Evolutionary conservation across 2,797 vertebrate genomes (phyloP), one percentile per base, ranked within the genome.

Genomic region (Zenarchopterus dispar): DNA sequence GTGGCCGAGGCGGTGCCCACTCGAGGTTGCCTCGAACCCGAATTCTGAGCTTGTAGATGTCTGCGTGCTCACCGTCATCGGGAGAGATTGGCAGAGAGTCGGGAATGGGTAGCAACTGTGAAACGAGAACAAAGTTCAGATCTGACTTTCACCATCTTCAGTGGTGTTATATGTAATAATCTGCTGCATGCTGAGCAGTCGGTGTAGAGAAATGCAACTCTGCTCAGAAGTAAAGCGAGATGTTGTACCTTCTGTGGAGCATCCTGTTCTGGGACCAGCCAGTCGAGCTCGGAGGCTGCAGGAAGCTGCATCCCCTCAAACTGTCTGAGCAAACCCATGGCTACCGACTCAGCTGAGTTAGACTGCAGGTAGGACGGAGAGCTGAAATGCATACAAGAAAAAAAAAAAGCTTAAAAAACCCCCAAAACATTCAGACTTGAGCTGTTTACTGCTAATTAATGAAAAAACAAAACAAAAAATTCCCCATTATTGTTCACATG

Each of bases 271-370:
- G 97, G 96, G 43, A 99, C 97, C 54, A 99, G 93, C 98, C 98
- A 99, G 75, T 99, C 97, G 0, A 99, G 91, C 79, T 99, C 97
- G 0, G 98, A 98, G 54, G 97, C 98, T 0, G 98, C 97, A 0
- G 98, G 98, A 22, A 99, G 95, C 88, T 99, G 97, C 96, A 99
- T 97, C 64, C 98, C 97, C 64, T 99, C 96, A 75, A 99, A 99
- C 87, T 99, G 98, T 82, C 94, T 91, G 85, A 99, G 94, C 42
- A 99, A 92, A 63, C 97, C 97, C 97, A 99, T 98, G 53, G 97
- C 98, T 53, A 99, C 98, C 0, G 97, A 97, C 87, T 99, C 97
- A 0, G 98, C 98, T 0, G 97, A 99, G 73, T 97, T 99, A 4
- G 97, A 98, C 82, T 96, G 95, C 43, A 97, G 91, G 86, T 95